A percentile compares a stretch with the other conserved stretches of the same genome.
Conservation (phyloP, 30 jellyfish, hydroid and myxozoan species). For the Catostylus mosaicus region DNA sequence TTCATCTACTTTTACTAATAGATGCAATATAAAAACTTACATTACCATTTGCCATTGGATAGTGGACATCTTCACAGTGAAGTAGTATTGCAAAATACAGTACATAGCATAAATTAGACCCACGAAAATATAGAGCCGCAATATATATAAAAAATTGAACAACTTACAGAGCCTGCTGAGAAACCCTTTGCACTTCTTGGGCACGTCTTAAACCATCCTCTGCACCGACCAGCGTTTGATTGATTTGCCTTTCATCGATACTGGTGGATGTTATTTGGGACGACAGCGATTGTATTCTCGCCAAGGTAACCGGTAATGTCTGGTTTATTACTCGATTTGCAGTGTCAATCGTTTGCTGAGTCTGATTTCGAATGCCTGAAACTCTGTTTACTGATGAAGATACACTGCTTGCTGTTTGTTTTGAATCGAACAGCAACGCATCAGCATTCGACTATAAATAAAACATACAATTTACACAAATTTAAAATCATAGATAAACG, state of each 20-base stretch:
- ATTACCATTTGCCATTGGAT: too few relatives aligned
- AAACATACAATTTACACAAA: background rate
- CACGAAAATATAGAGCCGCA: too few relatives aligned
- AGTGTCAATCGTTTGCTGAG: slow-evolving; percentile 36
- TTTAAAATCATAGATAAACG: too few relatives aligned
- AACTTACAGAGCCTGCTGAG: slow-evolving; percentile 90
- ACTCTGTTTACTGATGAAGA: slow-evolving; percentile 58
- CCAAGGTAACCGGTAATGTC: slow-evolving; percentile 67
- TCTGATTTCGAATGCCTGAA: slow-evolving; percentile 64
- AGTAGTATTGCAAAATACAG: too few relatives aligned
- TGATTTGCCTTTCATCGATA: slow-evolving; percentile 81
- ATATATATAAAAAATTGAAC: too few relatives aligned
- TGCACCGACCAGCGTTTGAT: slow-evolving; percentile 85
- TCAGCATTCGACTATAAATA: slow-evolving; percentile 79
- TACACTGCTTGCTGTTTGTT: slow-evolving; percentile 65
- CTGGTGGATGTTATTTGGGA: slow-evolving; percentile 71
- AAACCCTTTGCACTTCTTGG: slow-evolving; percentile 82
- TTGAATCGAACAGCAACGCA: slow-evolving; percentile 78
- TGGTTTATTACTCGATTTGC: slow-evolving; percentile 62
- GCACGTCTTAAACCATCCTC: slow-evolving; percentile 85
- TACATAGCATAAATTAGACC: too few relatives aligned
- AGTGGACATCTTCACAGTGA: too few relatives aligned
- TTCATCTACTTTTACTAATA: too few relatives aligned
- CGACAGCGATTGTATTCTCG: slow-evolving; percentile 74
- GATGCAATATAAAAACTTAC: too few relatives aligned